phyloP scores from a whole-genome alignment of 1,140 invertebrate genomes.

The Apolygus lucorum region DNA sequence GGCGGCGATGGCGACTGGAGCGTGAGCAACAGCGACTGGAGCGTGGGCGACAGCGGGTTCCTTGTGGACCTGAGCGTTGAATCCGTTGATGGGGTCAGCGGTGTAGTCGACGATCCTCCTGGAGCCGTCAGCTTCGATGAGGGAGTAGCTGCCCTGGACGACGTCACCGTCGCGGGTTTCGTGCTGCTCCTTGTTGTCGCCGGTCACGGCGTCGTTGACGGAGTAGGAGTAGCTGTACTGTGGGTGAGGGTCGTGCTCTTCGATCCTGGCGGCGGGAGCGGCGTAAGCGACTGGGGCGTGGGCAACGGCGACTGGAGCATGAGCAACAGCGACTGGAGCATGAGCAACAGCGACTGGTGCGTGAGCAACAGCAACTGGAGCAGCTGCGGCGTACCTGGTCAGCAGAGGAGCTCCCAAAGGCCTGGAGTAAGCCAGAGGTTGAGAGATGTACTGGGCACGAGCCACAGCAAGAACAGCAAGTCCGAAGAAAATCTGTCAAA shows the following conservation, averaged over 20 bases:
- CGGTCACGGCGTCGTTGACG: conserved; percentile 44
- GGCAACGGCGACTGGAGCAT: conserved; percentile 12
- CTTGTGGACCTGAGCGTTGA: conserved; percentile 49
- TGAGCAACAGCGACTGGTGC: not conserved
- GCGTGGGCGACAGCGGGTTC: conserved; percentile 17
- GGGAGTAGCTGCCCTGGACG: conserved; percentile 46
- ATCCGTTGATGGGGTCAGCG: conserved; percentile 50
- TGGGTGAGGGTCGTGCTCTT: conserved; percentile 37
- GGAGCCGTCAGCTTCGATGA: conserved; percentile 50
- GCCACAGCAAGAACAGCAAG: conserved; percentile 1
- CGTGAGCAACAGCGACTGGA: conserved; percentile 12
- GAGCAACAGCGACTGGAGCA: conserved; percentile 14
- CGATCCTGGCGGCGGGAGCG: conserved; percentile 3
- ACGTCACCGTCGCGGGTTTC: conserved; percentile 46
- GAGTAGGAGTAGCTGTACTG: conserved; percentile 46
- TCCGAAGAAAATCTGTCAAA: not conserved
- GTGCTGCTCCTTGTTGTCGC: conserved; percentile 45
- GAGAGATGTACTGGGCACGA: not conserved
- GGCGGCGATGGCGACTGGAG: conserved; percentile 12
- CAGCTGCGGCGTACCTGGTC: not conserved
- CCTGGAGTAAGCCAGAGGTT: conserved; percentile 14
- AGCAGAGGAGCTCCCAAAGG: conserved; percentile 1
- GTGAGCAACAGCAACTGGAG: conserved; percentile 4
- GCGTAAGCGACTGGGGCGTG: not conserved
- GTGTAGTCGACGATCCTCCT: conserved; percentile 50